Evolutionary conservation across 2,888 invertebrate genomes (phyloP).

Genomic region (Podotricha telesiphe): DNA sequence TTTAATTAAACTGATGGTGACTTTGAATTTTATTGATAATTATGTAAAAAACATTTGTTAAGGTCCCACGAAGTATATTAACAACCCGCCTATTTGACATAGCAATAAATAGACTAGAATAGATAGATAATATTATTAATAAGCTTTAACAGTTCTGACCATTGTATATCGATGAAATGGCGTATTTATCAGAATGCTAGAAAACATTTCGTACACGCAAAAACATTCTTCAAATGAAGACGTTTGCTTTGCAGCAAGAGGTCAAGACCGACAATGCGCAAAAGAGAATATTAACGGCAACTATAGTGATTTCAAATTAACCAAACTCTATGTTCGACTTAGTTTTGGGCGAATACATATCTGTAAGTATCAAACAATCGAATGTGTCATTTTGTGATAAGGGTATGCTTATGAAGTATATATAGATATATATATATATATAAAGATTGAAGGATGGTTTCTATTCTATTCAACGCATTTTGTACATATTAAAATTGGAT

Average conservation of each 20-base stretch:
- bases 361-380: slow-evolving; percentile 68
- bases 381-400: slow-evolving; percentile 80
- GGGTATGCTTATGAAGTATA: slow-evolving; percentile 77
- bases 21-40: slow-evolving; percentile 45
- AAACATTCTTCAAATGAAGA: slow-evolving; percentile 30
- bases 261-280: slow-evolving; percentile 2
- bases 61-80: slow-evolving; percentile 68
- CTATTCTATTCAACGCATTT: slow-evolving; percentile 58
- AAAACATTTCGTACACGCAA: slow-evolving; percentile 32
- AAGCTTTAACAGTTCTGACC: slow-evolving; percentile 68
- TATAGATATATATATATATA: no score
- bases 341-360: slow-evolving; percentile 60
- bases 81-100: slow-evolving; percentile 82
- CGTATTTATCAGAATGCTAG: slow-evolving; percentile 25
- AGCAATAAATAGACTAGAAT: slow-evolving; percentile 82
- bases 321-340: slow-evolving; percentile 12
- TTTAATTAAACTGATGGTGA: slow-evolving; percentile 41
- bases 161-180: slow-evolving; percentile 58
- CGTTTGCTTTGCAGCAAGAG: slow-evolving; percentile 20
- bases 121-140: slow-evolving; percentile 74
- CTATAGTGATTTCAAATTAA: background rate
- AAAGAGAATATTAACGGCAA: background rate
- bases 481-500: slow-evolving; percentile 73
- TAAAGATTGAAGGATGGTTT: slow-evolving; percentile 53
- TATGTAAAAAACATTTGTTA: slow-evolving; percentile 64